Base-by-base conservation (phyloP, 2,113 vertebrate species). In the Sakesphorus luctuosus region DNA sequence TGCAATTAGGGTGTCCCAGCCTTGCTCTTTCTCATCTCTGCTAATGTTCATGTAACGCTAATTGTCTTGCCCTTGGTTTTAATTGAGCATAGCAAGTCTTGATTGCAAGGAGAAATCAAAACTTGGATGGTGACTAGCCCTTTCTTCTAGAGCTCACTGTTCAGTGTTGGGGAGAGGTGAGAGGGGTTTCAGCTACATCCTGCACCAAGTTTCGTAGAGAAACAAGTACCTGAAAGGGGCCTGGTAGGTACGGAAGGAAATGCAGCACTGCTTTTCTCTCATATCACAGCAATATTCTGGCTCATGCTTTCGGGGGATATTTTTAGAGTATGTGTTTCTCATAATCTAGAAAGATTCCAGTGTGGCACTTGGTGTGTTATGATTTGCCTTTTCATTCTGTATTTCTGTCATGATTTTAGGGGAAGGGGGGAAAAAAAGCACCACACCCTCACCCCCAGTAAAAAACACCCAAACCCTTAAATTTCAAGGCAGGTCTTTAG, bases 201-300 rank as follows among this genome's bases (percentile, higher is more conserved):
- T 98, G 97, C 96, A 95, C 93, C 94, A 91, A 47, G 68, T 88
- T 94, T 87, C 97, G 90, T 95, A 96, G 94, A 98, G 97, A 97
- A 97, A 97, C 94, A 97, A 98, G 97, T 97, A 95, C 91, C 96
- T 95, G 97, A 95, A 97, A 98, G 97, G 95, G 91, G 79, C 74
- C 79, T 94, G 94, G 89, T 94, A 52, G 59, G 29, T 95, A 87
- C 91, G 92, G 97, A 98, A 98, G 98, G 98, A 98, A 98, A 72
- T 52, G 90, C 89, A 97, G 93, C 90, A 16, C 92, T 91, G 96
- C 94, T 96, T 97, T 98, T 96, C 94, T 97, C 83, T 96, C 84
- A 85, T 94, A 91, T 96, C 96, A 86, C 62, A 97, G 94, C 79
- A 66, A 84, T 96, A 94, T 97, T 97, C 95, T 6, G 52, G 81